These are phyloP conservation scores for Bedellia somnulentella DNA, from an alignment of 2,888 invertebrate genomes.

Conservation along the genomic window DNA sequence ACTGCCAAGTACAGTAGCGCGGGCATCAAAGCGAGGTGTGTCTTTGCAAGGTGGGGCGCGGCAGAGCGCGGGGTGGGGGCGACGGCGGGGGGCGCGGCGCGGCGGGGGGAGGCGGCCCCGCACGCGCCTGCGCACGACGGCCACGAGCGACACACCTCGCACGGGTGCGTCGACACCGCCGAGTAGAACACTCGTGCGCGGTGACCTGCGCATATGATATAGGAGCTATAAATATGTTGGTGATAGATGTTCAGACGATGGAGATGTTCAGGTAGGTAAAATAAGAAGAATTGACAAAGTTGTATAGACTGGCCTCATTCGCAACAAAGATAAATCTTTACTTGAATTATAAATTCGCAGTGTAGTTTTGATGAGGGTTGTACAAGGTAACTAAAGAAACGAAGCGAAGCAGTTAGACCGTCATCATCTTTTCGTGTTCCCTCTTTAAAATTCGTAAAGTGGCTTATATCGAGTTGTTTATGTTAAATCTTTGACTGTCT, in stretches of 20 bases:
- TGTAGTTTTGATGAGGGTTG: too few species aligned
- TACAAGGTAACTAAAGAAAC: too few species aligned
- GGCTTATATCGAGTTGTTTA: too few species aligned
- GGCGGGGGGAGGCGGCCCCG: slow-evolving; percentile 26
- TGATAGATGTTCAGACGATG: background rate
- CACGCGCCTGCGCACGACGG: slow-evolving; percentile 39
- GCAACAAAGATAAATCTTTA: too few species aligned
- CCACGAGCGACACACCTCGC: slow-evolving; percentile 78
- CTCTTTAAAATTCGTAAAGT: too few species aligned
- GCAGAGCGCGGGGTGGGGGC: slow-evolving; percentile 2
- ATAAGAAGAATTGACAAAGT: too few species aligned
- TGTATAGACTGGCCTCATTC: too few species aligned
- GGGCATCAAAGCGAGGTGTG: slow-evolving; percentile 8
- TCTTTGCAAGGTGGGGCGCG: slow-evolving; percentile 10
- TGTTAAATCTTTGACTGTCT: too few species aligned
- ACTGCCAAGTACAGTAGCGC: background rate
- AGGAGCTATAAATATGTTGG: slow-evolving; percentile 3
- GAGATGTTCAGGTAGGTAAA: background rate
- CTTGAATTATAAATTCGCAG: too few species aligned
- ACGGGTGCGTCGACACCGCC: slow-evolving; percentile 68
- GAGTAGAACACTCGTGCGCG: slow-evolving; percentile 83
- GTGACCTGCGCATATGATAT: slow-evolving; percentile 68
- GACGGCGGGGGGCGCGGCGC: slow-evolving; percentile 11
- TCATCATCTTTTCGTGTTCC: too few species aligned
- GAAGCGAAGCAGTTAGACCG: too few species aligned